Evolutionary conservation across 2,888 invertebrate genomes (phyloP).

Genomic region (Cantharis rufa): DNA sequence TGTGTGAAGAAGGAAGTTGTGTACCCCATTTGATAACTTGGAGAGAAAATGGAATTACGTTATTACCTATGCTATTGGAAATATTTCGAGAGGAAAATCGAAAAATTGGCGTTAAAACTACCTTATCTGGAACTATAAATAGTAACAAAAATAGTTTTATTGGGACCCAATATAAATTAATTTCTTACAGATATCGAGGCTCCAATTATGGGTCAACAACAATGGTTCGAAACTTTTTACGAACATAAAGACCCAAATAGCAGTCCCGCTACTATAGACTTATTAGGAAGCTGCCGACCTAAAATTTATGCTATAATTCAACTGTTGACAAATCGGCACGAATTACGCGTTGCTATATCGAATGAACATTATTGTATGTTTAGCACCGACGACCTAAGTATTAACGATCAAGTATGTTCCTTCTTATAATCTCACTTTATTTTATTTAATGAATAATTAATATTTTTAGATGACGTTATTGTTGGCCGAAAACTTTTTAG

Average conservation of each 20-base stretch:
- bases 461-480: slow-evolving; percentile 52
- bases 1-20: slow-evolving; percentile 49
- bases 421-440: no score
- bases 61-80: slow-evolving; percentile 51
- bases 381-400: slow-evolving; percentile 40
- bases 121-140: slow-evolving; percentile 46
- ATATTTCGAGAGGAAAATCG: slow-evolving; percentile 56
- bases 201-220: slow-evolving; percentile 54
- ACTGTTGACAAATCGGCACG: slow-evolving; percentile 47
- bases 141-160: slow-evolving; percentile 1
- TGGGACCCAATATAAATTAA: neutral
- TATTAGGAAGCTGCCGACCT: slow-evolving; percentile 54
- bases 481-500: slow-evolving; percentile 54
- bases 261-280: slow-evolving; percentile 51
- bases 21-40: slow-evolving; percentile 56
- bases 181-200: slow-evolving; percentile 35
- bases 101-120: slow-evolving; percentile 45
- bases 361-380: slow-evolving; percentile 53
- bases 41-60: slow-evolving; percentile 47
- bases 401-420: slow-evolving; percentile 48
- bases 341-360: slow-evolving; percentile 45
- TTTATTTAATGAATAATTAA: neutral
- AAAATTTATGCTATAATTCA: slow-evolving; percentile 57
- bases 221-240: slow-evolving; percentile 48
- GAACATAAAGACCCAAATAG: slow-evolving; percentile 39